Conservation (phyloP, 2,888 invertebrate genomes). For the Eurois occulta region DNA sequence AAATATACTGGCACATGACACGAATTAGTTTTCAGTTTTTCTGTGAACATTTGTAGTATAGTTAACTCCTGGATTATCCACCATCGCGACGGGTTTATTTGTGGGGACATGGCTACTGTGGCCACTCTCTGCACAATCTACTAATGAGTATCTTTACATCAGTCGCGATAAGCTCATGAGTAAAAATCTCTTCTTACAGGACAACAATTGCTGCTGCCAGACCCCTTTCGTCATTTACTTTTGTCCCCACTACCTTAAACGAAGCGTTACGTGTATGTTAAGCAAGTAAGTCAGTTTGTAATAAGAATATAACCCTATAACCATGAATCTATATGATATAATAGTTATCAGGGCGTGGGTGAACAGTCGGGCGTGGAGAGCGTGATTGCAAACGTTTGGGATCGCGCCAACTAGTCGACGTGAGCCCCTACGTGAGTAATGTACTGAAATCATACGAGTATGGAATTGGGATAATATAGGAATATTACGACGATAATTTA, state of each 20-base stretch:
- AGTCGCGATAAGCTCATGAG: background rate
- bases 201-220: background rate
- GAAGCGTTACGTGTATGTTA: background rate
- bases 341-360: slow-evolving; percentile 38
- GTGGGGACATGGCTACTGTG: too few species aligned
- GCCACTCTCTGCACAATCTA: background rate
- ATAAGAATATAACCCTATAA: background rate
- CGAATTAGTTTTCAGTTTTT: background rate
- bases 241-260: background rate
- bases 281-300: background rate
- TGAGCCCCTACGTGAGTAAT: slow-evolving; percentile 40
- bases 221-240: background rate
- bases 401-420: slow-evolving; percentile 55
- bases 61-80: background rate
- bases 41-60: background rate
- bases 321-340: slow-evolving; percentile 11
- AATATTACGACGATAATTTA: background rate
- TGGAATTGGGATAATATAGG: background rate
- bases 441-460: slow-evolving; percentile 37
- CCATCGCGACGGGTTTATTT: background rate
- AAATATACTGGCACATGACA: background rate
- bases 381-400: slow-evolving; percentile 67
- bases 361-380: slow-evolving; percentile 50
- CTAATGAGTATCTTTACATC: background rate
- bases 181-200: background rate